Evolutionary conservation across 1,140 invertebrate species (phyloP).

Genomic region (Drosophila ambigua): DNA sequence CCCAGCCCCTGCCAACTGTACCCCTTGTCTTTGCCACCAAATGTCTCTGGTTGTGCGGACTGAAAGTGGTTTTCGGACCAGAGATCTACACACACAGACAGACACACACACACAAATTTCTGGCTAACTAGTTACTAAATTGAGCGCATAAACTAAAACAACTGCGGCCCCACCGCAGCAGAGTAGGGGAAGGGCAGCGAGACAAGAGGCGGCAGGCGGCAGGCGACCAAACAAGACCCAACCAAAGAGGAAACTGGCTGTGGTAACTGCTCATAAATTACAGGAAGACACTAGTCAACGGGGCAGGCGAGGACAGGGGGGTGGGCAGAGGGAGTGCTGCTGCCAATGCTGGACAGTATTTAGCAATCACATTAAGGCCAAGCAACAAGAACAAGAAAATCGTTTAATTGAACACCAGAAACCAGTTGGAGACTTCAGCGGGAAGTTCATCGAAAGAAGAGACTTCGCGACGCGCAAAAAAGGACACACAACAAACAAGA

Average conservation of each 20-base stretch:
- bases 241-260: slow-evolving; percentile 46
- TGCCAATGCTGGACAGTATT: slow-evolving; percentile 36
- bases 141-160: slow-evolving; percentile 81
- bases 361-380: slow-evolving; percentile 63
- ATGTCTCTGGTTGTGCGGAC: slow-evolving; percentile 22
- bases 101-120: slow-evolving; percentile 37
- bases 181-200: slow-evolving; percentile 8
- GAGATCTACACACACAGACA: neutral
- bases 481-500: no score
- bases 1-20: neutral
- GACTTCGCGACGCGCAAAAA: neutral
- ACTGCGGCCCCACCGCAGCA: slow-evolving; percentile 29
- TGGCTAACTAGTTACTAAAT: slow-evolving; percentile 80
- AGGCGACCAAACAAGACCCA: slow-evolving; percentile 27
- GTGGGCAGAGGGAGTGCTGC: no score
- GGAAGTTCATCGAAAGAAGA: neutral
- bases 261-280: slow-evolving; percentile 72
- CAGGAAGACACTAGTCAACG: slow-evolving; percentile 55
- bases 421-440: slow-evolving; percentile 17
- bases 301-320: neutral
- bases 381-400: slow-evolving; percentile 30
- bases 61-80: slow-evolving; percentile 60
- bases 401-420: slow-evolving; percentile 53
- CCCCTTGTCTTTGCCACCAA: no score
- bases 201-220: neutral